A percentile compares a stretch with the other conserved stretches of the same genome.
Conservation (phyloP, 2,113 vertebrate species). For the Syngnathus scovelli region DNA sequence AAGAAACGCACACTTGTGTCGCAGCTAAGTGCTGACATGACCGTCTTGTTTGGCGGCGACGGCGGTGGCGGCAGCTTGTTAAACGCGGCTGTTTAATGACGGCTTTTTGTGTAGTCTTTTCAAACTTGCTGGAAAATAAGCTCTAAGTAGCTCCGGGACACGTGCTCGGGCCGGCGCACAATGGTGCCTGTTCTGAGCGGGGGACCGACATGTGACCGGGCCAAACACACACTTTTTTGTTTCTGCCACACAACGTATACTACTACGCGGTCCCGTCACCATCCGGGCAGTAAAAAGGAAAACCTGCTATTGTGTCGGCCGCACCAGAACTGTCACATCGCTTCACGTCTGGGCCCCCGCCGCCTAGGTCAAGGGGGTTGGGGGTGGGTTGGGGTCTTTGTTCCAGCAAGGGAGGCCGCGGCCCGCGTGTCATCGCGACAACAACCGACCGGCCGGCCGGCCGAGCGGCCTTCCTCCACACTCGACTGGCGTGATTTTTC, state of each 20-base stretch:
- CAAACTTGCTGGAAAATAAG: not conserved
- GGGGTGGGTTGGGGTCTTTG: slow-evolving; percentile 62
- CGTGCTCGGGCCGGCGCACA: slow-evolving; percentile 8
- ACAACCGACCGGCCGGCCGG: slow-evolving; percentile 25
- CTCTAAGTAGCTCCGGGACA: not conserved
- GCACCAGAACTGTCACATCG: slow-evolving; percentile 73
- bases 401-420: slow-evolving; percentile 55
- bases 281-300: slow-evolving; percentile 56
- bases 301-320: slow-evolving; percentile 63
- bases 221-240: slow-evolving; percentile 26
- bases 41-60: slow-evolving; percentile 3
- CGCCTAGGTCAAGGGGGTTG: slow-evolving; percentile 39
- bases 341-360: slow-evolving; percentile 63
- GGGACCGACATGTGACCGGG: slow-evolving; percentile 21
- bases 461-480: slow-evolving; percentile 33
- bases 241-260: slow-evolving; percentile 34
- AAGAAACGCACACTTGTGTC: slow-evolving; percentile 22
- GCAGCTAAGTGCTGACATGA: slow-evolving; percentile 3
- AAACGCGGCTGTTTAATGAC: slow-evolving; percentile 4
- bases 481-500: slow-evolving; percentile 3
- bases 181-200: not conserved
- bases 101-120: not conserved
- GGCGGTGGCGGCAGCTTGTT: not conserved
- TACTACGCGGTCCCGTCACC: slow-evolving; percentile 16
- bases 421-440: slow-evolving; percentile 41